Base-by-base conservation (phyloP, 1,140 invertebrate species). In the Mizuhopecten yessoensis region DNA sequence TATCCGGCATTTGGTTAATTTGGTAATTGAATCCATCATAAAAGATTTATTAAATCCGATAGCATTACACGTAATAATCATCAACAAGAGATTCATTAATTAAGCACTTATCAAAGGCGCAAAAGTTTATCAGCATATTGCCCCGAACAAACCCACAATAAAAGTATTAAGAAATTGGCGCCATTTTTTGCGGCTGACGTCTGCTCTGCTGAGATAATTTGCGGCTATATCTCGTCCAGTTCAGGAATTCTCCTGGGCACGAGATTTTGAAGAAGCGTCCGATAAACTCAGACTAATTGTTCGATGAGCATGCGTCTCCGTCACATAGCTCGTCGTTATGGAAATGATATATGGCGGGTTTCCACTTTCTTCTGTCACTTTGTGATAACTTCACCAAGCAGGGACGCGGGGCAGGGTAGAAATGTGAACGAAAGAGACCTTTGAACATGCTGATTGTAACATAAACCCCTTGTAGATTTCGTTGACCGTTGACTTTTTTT, bases 361-460 rank as follows among this genome's bases (percentile, higher is more conserved):
- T 75, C n/a, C 29, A n/a, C 57, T 75, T 75, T 75, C 23, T 75
- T 75, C 57, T 75, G 57, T 75, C 57, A 75, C 57, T 75, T 75
- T 7, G 57, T 11, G 57, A 75, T 75, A 75, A 75, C 57, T 75
- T 17, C 5, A 17, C n/a, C n/a, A 75, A 3, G 11, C 20, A 29
- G 57, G 57, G 57, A 75, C 57, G 57, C 57, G 57, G n/a, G 57
- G 57, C 57, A 29, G 57, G n/a, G 17, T 17, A 45, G 42, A 15
- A 45, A 13, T 45, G 42, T 45, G 42, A 29, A 75, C 57, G 57
- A 75, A 13, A 3, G 57, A n/a, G 57, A 75, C n/a, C 57, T 75
- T 75, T 75, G 57, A 75, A 75, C 57, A 75, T 75, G 57, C 57
- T 75, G 57, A 75, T 75, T 75, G 57, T 75, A 75, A 75, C n/a